Base-by-base conservation (phyloP, 2,113 vertebrate species). In the Oreochromis niloticus region DNA sequence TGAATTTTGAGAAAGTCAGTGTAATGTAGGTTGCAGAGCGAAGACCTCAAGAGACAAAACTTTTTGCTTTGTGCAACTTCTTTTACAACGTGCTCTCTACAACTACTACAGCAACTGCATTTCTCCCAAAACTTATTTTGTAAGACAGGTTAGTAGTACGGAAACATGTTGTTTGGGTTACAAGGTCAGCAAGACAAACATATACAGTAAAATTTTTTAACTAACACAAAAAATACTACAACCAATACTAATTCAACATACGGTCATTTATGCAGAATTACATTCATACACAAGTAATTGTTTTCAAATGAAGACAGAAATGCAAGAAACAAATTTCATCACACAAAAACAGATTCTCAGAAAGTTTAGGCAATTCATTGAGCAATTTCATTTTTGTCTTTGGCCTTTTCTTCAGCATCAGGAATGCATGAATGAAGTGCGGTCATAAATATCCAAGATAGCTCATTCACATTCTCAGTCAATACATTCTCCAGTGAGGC, bases 361-460 rank as follows among this genome's bases (percentile, higher is more conserved):
- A 14, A 63, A 43, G 57, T 66, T 61, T 2, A 73, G 19, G 83
- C 86, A 32, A 83, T 82, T 93, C 71, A 75, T 30, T 41, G 46
- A 88, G 34, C 80, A 63, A 34, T 82, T 71, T 85, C 68, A 61
- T n/a, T 86, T 86, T 55, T 16, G 48, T 86, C 68, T 81, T 66
- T 85, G 85, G 39, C 89, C 82, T 93, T 91, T 83, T 61, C 82
- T 32, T 59, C 52, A 83, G 63, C 84, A 82, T 86, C 79, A 84
- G 85, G 41, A 79, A 91, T 90, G 84, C 84, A 86, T 75, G 83
- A 87, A 85, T 0, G 6, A 80, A 68, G 41, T 52, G 14, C 1
- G 9, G 78, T 66, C 93, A 93, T 94, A 90, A 91, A 93, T 92
- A 93, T 84, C 88, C 32, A 14, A 86, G 32, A 85, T 32, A 36